Conservation (phyloP, 2,888 invertebrate species). For the Choristoneura rosaceana region DNA sequence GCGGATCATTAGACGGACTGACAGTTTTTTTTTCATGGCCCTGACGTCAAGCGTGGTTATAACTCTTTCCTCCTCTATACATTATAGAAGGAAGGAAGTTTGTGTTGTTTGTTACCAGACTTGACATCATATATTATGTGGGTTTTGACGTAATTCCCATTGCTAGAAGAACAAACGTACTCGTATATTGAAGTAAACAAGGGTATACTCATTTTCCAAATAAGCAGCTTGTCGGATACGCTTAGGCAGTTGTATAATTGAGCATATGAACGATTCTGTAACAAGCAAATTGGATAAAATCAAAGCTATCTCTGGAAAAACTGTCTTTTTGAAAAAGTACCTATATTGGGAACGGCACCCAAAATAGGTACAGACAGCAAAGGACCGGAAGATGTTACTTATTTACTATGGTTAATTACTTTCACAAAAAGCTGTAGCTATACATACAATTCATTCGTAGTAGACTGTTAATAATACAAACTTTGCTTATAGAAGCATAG, state of each 20-base stretch:
- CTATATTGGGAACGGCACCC: too few relatives aligned
- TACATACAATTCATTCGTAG: too few relatives aligned
- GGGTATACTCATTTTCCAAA: background rate
- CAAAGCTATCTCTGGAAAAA: too few relatives aligned
- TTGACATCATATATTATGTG: background rate
- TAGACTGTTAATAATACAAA: too few relatives aligned
- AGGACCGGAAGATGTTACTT: too few relatives aligned
- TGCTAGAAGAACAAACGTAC: background rate
- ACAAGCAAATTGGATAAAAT: background rate
- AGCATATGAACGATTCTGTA: constrained; percentile 18
- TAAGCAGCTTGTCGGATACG: background rate
- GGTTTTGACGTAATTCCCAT: background rate
- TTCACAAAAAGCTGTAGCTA: too few relatives aligned
- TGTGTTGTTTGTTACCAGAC: background rate
- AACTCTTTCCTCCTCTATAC: background rate
- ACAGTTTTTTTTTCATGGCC: background rate
- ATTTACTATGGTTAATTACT: too few relatives aligned
- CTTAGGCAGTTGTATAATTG: background rate
- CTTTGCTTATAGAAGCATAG: too few relatives aligned
- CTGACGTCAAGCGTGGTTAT: background rate
- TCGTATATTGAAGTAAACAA: constrained; percentile 3
- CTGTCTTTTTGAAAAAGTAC: too few relatives aligned
- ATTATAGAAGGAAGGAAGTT: background rate
- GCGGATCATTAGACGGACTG: background rate
- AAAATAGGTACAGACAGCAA: too few relatives aligned